Percentiles rank a stretch among this genome's conserved stretches.
Conservation (phyloP, 2,797 vertebrate genomes). For the Antennarius maculatus region DNA sequence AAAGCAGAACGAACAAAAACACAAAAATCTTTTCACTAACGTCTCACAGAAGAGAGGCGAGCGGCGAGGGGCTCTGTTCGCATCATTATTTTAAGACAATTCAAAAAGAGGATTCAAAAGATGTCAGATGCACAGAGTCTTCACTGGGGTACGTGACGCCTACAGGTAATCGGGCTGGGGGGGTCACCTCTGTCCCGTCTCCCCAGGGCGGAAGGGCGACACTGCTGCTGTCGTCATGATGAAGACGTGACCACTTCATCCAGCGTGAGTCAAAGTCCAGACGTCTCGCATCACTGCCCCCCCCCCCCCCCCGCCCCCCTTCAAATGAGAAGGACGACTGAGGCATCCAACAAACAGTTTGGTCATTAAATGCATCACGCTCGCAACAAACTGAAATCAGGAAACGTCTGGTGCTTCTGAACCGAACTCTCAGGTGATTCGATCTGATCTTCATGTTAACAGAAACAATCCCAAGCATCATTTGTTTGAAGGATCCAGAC, state of each 20-base stretch:
- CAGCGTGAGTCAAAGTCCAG: constrained; percentile 44
- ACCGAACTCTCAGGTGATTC: no score
- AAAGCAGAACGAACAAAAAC: no score
- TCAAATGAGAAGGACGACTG: constrained; percentile 10
- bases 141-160: no score
- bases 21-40: no score
- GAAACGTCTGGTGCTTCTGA: not conserved
- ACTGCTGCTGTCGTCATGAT: not conserved
- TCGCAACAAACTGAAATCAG: constrained; percentile 8
- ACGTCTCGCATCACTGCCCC: constrained; percentile 52
- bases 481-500: no score
- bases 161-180: not conserved
- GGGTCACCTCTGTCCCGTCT: constrained; percentile 50
- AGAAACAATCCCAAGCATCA: no score
- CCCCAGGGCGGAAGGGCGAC: constrained; percentile 44
- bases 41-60: no score
- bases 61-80: no score
- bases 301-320: constrained; percentile 1
- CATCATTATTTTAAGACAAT: no score
- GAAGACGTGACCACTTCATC: constrained; percentile 29
- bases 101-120: no score
- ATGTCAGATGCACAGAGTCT: no score
- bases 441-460: no score
- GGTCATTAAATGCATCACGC: constrained; percentile 8
- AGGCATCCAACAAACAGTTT: constrained; percentile 1